These are phyloP conservation scores for Scolopax mira DNA, from an alignment of 2,113 vertebrate species.

Conservation along the genomic window DNA sequence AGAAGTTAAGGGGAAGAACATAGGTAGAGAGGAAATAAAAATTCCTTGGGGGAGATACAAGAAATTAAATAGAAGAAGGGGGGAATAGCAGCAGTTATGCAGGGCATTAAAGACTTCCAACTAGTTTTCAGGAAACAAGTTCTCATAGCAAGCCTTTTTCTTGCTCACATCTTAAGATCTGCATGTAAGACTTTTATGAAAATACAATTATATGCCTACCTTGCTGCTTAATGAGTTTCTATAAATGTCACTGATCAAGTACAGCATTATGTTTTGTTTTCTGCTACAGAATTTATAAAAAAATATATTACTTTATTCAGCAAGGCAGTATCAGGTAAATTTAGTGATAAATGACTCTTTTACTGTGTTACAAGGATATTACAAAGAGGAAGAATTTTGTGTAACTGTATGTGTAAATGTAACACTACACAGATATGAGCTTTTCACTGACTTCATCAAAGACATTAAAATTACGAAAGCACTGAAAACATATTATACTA, in stretches of 20 bases:
- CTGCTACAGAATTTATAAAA: not conserved
- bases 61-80: not conserved
- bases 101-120: not conserved
- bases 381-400: not conserved
- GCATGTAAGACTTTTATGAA: too few species aligned
- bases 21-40: not conserved
- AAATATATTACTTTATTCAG: not conserved
- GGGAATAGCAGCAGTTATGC: not conserved
- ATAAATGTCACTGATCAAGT: constrained; percentile 1
- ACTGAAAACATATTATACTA: not conserved
- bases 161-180: not conserved
- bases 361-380: not conserved
- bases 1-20: not conserved
- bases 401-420: not conserved
- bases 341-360: not conserved
- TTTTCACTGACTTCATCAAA: not conserved
- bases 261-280: not conserved
- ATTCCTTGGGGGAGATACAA: not conserved
- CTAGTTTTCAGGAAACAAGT: not conserved
- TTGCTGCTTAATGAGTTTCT: constrained; percentile 14
- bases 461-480: not conserved
- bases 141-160: not conserved
- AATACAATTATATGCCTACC: not conserved
- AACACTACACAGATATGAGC: not conserved
- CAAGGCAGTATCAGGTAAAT: not conserved